Evolutionary conservation across 2,888 invertebrate genomes (phyloP).

Genomic region (Xestobium rufovillosum): DNA sequence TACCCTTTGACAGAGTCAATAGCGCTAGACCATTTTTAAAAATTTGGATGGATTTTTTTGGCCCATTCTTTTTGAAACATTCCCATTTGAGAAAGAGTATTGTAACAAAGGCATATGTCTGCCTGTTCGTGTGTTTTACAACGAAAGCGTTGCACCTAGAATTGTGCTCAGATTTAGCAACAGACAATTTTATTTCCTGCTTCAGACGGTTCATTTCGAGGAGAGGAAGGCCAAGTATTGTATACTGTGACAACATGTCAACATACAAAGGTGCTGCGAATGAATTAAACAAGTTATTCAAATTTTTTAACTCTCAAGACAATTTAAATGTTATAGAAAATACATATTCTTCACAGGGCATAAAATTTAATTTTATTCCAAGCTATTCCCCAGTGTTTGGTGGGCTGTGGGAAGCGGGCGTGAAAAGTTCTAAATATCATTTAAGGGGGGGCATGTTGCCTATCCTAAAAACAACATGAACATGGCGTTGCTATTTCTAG

Average conservation of each 20-base stretch:
- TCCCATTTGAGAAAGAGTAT: slow-evolving; percentile 6
- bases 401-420: slow-evolving; percentile 16
- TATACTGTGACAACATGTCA: slow-evolving; percentile 14
- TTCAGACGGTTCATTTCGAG: slow-evolving; percentile 15
- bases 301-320: neutral
- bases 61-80: slow-evolving; percentile 12
- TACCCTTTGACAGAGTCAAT: slow-evolving; percentile 13
- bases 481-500: too few species aligned
- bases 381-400: slow-evolving; percentile 27
- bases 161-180: slow-evolving; percentile 14
- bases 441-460: too few species aligned
- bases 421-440: neutral
- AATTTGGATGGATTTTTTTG: slow-evolving; percentile 13
- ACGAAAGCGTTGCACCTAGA: slow-evolving; percentile 16
- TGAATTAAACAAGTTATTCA: slow-evolving; percentile 9
- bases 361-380: slow-evolving; percentile 28
- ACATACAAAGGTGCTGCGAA: slow-evolving; percentile 17
- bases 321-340: neutral
- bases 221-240: slow-evolving; percentile 10
- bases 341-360: slow-evolving; percentile 8
- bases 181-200: slow-evolving; percentile 14
- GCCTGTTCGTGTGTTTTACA: slow-evolving; percentile 15
- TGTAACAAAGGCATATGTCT: slow-evolving; percentile 11
- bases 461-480: too few species aligned
- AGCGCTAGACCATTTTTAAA: slow-evolving; percentile 10